These are phyloP conservation scores for Amazona finschi DNA, from an alignment of 2,797 vertebrate genomes.

Conservation along the genomic window DNA sequence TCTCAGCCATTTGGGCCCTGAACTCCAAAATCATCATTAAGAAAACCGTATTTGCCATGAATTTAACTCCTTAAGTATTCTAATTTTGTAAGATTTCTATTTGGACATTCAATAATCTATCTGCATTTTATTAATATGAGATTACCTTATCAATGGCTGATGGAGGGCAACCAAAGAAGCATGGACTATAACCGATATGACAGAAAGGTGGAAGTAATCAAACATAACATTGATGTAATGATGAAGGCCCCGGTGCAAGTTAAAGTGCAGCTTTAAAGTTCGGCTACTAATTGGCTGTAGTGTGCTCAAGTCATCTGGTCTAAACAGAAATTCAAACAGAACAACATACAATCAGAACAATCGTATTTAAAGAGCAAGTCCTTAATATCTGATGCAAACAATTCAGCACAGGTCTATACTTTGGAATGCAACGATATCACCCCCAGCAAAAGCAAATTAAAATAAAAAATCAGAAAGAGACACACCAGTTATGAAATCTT, in stretches of 20 bases:
- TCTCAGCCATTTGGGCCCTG: neutral
- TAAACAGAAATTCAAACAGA: constrained; percentile 61
- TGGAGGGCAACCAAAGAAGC: constrained; percentile 96
- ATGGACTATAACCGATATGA: constrained; percentile 92
- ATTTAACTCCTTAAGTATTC: neutral
- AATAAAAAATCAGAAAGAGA: neutral
- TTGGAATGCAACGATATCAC: neutral
- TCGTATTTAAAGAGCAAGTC: neutral
- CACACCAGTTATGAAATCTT: neutral
- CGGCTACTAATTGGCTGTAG: constrained; percentile 96
- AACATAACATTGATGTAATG: constrained; percentile 98
- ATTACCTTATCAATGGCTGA: constrained; percentile 95
- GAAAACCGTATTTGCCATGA: neutral
- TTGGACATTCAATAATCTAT: neutral
- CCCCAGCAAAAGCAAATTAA: neutral
- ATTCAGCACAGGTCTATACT: neutral
- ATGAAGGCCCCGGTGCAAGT: constrained; percentile 93
- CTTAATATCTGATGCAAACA: neutral
- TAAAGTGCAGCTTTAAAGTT: constrained; percentile 95
- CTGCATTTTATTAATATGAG: neutral
- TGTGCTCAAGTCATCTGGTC: constrained; percentile 89
- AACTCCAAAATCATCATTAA: neutral
- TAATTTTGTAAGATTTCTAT: neutral
- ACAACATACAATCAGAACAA: neutral
- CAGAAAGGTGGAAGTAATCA: constrained; percentile 98